phyloP scores from a whole-genome alignment of 2,113 vertebrate genomes.

The Ahaetulla prasina region DNA sequence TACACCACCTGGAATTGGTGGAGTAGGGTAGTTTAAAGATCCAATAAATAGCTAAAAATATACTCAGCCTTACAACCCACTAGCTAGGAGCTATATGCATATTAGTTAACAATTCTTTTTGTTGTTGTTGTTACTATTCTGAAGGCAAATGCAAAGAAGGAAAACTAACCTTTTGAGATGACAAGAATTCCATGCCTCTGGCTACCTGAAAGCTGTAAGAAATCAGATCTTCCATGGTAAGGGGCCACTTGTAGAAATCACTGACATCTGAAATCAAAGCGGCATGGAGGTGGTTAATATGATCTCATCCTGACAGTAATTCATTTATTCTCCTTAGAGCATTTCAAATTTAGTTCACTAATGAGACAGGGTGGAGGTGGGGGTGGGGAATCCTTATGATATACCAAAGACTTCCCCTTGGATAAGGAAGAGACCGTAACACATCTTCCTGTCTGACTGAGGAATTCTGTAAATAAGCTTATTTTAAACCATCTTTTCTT shows the following conservation, averaged over 20 bases:
- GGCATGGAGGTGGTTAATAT: background rate
- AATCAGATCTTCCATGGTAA: slow-evolving; percentile 89
- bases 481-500: slow-evolving; percentile 71
- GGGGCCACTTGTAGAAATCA: slow-evolving; percentile 68
- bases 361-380: slow-evolving; percentile 22
- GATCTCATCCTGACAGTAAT: background rate
- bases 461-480: slow-evolving; percentile 72
- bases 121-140: background rate
- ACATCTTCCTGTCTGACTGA: slow-evolving; percentile 69
- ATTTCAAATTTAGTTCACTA: slow-evolving; percentile 53
- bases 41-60: background rate
- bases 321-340: slow-evolving; percentile 43
- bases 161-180: slow-evolving; percentile 85
- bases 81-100: background rate
- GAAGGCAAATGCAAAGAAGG: background rate
- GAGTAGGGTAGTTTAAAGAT: background rate
- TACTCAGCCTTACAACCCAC: background rate
- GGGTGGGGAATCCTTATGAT: background rate
- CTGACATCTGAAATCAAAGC: slow-evolving; percentile 57
- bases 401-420: slow-evolving; percentile 31
- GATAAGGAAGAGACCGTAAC: slow-evolving; percentile 57
- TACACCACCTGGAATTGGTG: background rate
- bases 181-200: slow-evolving; percentile 94
- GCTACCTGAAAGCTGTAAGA: slow-evolving; percentile 96
- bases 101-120: background rate